Evolutionary conservation across 1,140 invertebrate genomes (phyloP).

Genomic region (Drosophila equinoxialis): DNA sequence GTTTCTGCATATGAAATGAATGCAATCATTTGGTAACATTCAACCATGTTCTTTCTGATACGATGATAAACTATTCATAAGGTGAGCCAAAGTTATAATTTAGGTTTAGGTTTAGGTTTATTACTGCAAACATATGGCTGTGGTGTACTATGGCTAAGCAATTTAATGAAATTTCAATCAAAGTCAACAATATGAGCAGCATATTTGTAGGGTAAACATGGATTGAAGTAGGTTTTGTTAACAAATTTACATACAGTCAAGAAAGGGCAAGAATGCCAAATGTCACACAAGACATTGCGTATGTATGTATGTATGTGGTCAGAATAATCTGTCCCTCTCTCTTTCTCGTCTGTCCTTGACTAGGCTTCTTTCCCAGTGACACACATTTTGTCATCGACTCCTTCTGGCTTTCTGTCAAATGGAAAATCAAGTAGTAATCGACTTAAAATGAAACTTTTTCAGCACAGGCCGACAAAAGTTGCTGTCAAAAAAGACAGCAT

Average conservation of each 20-base stretch:
- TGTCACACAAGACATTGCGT: not conserved
- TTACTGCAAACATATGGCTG: not conserved
- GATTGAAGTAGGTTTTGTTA: conserved; percentile 6
- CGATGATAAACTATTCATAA: no score
- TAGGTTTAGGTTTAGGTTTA: no score
- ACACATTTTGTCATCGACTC: not conserved
- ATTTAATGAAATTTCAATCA: conserved; percentile 12
- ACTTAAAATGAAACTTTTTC: conserved; percentile 68
- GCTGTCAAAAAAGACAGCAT: conserved; percentile 34
- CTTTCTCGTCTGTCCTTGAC: not conserved
- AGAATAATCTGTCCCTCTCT: not conserved
- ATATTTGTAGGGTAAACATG: not conserved
- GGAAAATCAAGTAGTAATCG: conserved; percentile 68
- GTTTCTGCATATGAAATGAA: no score
- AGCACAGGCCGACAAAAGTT: conserved; percentile 35
- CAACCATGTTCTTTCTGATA: no score
- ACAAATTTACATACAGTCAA: conserved; percentile 2
- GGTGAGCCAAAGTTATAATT: no score
- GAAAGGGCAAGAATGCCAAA: not conserved
- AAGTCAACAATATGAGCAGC: conserved; percentile 7
- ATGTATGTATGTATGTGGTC: not conserved
- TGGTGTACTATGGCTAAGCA: not conserved
- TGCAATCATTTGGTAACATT: no score
- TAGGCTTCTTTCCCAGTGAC: not conserved
- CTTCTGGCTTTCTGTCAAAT: conserved; percentile 37